These are phyloP conservation scores for Folsomia candida DNA, from an alignment of 2,888 invertebrate species.

Conservation along the genomic window DNA sequence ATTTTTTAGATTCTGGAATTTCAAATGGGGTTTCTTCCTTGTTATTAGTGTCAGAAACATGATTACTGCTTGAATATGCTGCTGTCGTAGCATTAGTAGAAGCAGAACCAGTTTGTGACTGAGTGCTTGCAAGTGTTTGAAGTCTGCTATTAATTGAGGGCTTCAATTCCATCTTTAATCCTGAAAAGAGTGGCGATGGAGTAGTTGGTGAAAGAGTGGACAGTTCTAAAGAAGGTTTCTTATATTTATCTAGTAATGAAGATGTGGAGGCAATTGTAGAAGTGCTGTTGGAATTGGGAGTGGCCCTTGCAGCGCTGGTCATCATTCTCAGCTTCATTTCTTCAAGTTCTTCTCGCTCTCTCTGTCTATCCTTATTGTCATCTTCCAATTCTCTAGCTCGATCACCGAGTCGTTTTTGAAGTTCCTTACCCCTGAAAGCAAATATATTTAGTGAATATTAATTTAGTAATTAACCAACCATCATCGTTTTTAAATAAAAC, in stretches of 20 bases:
- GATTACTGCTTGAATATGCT: not conserved
- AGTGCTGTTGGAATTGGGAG: conserved; percentile 54
- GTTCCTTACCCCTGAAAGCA: conserved; percentile 69
- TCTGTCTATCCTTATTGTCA: conserved; percentile 84
- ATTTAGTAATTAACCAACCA: not conserved
- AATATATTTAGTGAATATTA: not conserved
- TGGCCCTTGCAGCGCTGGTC: conserved; percentile 53
- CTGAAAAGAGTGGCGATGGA: conserved; percentile 33
- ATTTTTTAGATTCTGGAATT: not conserved
- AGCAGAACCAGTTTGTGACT: conserved; percentile 1
- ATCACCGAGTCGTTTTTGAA: conserved; percentile 85
- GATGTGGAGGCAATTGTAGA: conserved; percentile 56
- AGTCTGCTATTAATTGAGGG: conserved; percentile 44
- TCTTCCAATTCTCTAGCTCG: conserved; percentile 89
- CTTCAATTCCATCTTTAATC: conserved; percentile 39
- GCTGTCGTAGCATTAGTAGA: not conserved
- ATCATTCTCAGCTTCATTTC: conserved; percentile 72
- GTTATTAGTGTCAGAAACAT: not conserved
- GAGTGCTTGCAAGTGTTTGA: conserved; percentile 43
- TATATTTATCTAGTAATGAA: conserved; percentile 54
- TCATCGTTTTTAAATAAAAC: not conserved
- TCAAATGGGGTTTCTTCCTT: not conserved
- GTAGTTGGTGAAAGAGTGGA: conserved; percentile 32
- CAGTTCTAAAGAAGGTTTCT: conserved; percentile 44
- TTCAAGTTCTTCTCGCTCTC: conserved; percentile 83